phyloP scores from a whole-genome alignment of 2,113 vertebrate species.

The Uria lomvia region DNA sequence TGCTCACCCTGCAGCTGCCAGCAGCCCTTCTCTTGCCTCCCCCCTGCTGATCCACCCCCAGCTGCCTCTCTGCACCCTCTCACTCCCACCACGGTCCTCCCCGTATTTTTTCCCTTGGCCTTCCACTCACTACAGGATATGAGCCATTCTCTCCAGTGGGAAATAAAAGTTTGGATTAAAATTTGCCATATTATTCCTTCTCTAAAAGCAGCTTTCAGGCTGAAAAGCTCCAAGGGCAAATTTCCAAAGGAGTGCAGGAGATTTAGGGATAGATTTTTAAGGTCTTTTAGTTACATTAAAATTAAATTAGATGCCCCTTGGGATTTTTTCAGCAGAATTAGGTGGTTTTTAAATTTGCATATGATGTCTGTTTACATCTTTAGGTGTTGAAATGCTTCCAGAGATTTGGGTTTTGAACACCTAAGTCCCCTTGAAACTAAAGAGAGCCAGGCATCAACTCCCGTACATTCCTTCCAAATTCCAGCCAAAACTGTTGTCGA shows the following conservation, averaged over 20 bases:
- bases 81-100: background rate
- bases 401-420: background rate
- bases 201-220: constrained; percentile 15
- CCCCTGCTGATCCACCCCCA: background rate
- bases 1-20: background rate
- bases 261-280: constrained; percentile 12
- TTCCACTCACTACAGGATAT: constrained; percentile 41
- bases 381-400: background rate
- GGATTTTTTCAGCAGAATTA: background rate
- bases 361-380: background rate
- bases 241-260: background rate
- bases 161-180: constrained; percentile 51
- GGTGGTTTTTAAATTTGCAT: background rate
- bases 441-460: background rate
- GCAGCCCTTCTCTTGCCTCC: background rate
- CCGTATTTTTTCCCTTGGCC: background rate
- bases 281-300: background rate
- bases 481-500: background rate
- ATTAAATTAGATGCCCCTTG: background rate
- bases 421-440: background rate
- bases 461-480: background rate
- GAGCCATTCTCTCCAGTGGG: constrained; percentile 21
- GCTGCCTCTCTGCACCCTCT: background rate
- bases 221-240: background rate
- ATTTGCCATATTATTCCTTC: background rate